Evolutionary conservation across 2,888 invertebrate species (phyloP), one percentile per base, ranked within the genome.

Genomic region (Danaus chrysippus): DNA sequence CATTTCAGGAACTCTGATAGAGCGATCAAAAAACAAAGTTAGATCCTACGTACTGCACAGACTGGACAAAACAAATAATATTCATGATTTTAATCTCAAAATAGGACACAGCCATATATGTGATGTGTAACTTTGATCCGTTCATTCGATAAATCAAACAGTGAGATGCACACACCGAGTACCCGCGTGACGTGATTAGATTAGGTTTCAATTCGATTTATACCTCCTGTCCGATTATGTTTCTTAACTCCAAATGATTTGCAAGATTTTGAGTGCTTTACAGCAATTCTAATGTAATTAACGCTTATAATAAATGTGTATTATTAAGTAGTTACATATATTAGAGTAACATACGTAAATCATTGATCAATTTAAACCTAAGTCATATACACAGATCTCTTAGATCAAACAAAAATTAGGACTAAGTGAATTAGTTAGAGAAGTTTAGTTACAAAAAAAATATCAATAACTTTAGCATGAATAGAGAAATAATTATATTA

Each of bases 101-200:
- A 34, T 34, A 6, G 23, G 3, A 6, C 23, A 34, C 8, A 6
- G 23, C 23, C 44, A 42, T 56, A 44, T 44, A 19, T n/a, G 13
- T 23, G 46, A 19, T 56, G 23, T 44, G 61, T 54, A 61, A 44
- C 56, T 42, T 15, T 42, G 15, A 43, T 54, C 34, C 43, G 58
- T 58, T 54, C 12, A 58, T 62, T 62, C 58, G 44, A 54, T 62
- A 46, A 62, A 58, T 62, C 62, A 62, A 58, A 62, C 62, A 62
- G 46, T 52, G 58, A 58, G 54, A 58, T 54, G 43, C 23, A 13
- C 42, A 13, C 42, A 55, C 10, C n/a, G 55, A 55, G 13, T 41
- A 10, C 41, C 42, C 44, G 54, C 54, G 57, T 61, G 61, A 53
- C 61, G 41, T 61, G 44, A 58, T 58, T 62, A 52, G 54, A 59